Evolutionary conservation across 1,140 invertebrate genomes (phyloP).

Genomic region (Drosophila setifemur): DNA sequence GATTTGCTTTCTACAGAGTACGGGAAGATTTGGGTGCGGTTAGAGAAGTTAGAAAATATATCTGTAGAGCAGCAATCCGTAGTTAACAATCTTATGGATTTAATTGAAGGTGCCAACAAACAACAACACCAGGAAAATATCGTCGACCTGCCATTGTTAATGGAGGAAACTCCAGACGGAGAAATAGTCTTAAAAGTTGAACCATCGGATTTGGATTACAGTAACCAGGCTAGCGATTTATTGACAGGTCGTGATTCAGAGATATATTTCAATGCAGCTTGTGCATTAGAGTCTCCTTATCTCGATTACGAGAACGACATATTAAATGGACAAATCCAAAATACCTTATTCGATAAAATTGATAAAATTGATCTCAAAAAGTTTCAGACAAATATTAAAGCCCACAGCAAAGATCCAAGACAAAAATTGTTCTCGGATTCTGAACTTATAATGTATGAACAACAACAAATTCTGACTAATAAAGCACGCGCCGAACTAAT

Average conservation of each 20-base stretch:
- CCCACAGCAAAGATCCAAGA: not conserved
- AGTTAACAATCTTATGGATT: constrained; percentile 93
- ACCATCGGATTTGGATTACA: constrained; percentile 2
- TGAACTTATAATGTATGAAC: constrained; percentile 54
- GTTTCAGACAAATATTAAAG: not conserved
- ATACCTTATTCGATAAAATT: not conserved
- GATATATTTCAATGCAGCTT: constrained; percentile 28
- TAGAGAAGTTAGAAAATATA: constrained; percentile 95
- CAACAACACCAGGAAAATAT: constrained; percentile 9
- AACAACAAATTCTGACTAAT: constrained; percentile 63
- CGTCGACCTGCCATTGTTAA: constrained; percentile 10
- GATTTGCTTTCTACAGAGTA: constrained; percentile 96
- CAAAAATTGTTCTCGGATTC: constrained; percentile 55
- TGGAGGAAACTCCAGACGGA: constrained; percentile 8
- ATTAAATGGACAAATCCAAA: constrained; percentile 13
- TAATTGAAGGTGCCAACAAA: constrained; percentile 84
- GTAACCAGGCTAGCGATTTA: not conserved
- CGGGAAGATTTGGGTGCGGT: constrained; percentile 95
- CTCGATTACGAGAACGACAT: constrained; percentile 4
- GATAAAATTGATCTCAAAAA: not conserved
- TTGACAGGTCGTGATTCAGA: not conserved
- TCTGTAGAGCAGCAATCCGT: constrained; percentile 95
- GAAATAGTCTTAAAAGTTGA: not conserved
- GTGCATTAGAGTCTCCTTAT: not conserved
- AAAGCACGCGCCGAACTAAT: constrained; percentile 61